Conservation (phyloP, 2,113 vertebrate species). For the Gavialis gangeticus region DNA sequence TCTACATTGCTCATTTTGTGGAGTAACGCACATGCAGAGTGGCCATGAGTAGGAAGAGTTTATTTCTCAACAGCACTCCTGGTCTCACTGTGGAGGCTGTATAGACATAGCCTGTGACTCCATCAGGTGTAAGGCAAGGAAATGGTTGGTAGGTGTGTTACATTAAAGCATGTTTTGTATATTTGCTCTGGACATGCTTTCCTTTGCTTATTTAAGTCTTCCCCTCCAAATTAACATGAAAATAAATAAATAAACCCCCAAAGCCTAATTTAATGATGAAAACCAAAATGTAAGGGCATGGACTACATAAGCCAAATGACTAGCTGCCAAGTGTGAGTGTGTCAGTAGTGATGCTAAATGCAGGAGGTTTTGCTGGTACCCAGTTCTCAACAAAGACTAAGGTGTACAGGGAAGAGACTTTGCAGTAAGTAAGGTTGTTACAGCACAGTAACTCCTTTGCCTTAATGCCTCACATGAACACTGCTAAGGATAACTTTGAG, state of each 20-base stretch:
- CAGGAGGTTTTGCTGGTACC: background rate
- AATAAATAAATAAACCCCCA: background rate
- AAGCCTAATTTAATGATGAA: background rate
- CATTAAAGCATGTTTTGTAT: background rate
- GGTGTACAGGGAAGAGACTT: no score
- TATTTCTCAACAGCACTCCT: no score
- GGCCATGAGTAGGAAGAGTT: no score
- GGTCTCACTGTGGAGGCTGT: no score
- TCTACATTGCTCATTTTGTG: no score
- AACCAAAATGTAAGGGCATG: background rate
- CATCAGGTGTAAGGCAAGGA: background rate
- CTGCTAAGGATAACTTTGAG: no score
- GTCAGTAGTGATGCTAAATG: background rate
- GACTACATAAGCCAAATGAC: background rate
- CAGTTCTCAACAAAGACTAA: background rate
- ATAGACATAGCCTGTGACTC: background rate
- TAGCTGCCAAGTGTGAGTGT: background rate
- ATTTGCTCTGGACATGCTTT: background rate
- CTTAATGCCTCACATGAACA: no score
- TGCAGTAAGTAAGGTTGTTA: no score
- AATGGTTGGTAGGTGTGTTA: background rate
- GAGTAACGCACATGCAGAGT: no score
- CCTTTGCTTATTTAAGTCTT: background rate
- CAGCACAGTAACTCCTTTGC: no score
- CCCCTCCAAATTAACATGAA: background rate